Base-by-base conservation (phyloP, 2,888 invertebrate genomes). In the Poecilobothrus nobilitatus region DNA sequence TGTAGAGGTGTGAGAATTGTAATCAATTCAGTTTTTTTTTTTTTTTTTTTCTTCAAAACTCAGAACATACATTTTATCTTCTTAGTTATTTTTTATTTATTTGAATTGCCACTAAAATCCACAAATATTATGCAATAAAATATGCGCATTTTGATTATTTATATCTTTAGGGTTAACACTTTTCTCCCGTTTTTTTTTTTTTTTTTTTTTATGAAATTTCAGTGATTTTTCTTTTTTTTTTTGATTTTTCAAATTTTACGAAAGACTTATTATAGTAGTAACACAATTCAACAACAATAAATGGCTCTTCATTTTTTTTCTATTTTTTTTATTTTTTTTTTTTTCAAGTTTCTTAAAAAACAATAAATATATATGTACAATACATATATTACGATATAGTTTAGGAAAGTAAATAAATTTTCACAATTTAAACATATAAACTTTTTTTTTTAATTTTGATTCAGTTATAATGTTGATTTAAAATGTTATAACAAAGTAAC, bases 121-220 rank as follows among this genome's bases (percentile, higher is more conserved):
- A 53, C 53, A 53, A 53, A 53, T 53, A 53, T 69, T 69, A 69
- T 67, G 68, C 69, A 67, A 69, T 69, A 69, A 69, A 69, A 69
- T 69, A 69, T 69, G 69, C 67, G 69, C 69, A 69, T 69, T 69
- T 69, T 67, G 69, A 69, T 68, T 68, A 69, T 69, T 69, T 69
- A 69, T 69, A 61, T 67, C 69, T 65, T 63, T 66, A 66, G 67
- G 69, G 69, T 66, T 69, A 63, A 63, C 63, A 63, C 63, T 22
- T 22, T 63, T 63, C 63, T 63, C 63, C 63, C 22, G 21, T 63
- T 63, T 62, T 62, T 20, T 62, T 37, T 34, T 34, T 34, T 7
- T 7, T 34, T 34, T 34, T 37, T 53, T 53, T 53, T 53, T 18
- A 18, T 53, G 18, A 2, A 10, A 10, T 37, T 34, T 8, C 37